These are phyloP conservation scores for Lacerta viridis DNA, from an alignment of 2,797 vertebrate genomes.

Conservation along the genomic window DNA sequence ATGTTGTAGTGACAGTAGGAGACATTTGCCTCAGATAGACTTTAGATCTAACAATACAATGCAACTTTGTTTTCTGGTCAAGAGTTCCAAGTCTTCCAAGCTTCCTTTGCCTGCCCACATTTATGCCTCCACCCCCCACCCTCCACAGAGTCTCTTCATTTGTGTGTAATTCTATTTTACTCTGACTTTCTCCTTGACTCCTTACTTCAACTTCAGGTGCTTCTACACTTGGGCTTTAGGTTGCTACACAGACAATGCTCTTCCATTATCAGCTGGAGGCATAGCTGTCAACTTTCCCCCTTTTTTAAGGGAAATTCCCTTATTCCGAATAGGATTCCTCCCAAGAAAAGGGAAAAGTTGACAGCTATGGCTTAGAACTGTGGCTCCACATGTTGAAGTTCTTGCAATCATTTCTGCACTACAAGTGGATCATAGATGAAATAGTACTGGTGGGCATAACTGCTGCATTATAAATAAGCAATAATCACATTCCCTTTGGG, in stretches of 20 bases:
- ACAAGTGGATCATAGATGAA: not conserved
- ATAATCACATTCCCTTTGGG: not conserved
- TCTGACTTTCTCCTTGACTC: too few relatives aligned
- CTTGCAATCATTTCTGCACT: not conserved
- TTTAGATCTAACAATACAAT: not conserved
- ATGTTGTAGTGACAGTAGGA: not conserved
- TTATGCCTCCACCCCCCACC: too few relatives aligned
- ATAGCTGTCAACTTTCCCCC: too few relatives aligned
- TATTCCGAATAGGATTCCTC: too few relatives aligned
- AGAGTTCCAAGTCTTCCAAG: not conserved
- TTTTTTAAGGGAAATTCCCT: too few relatives aligned
- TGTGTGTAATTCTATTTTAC: too few relatives aligned
- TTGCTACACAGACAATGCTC: too few relatives aligned
- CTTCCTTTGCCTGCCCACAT: too few relatives aligned
- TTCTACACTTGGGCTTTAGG: too few relatives aligned
- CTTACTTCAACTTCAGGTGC: too few relatives aligned
- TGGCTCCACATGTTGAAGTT: not conserved
- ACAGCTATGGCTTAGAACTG: not conserved
- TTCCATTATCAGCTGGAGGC: not conserved
- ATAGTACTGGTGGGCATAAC: not conserved
- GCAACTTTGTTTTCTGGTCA: not conserved
- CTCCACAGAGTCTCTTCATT: too few relatives aligned
- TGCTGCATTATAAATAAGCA: not conserved
- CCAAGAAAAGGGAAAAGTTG: too few relatives aligned
- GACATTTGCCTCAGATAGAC: not conserved